Conservation (phyloP, 2,797 vertebrate species). For the Lagodon rhomboides region DNA sequence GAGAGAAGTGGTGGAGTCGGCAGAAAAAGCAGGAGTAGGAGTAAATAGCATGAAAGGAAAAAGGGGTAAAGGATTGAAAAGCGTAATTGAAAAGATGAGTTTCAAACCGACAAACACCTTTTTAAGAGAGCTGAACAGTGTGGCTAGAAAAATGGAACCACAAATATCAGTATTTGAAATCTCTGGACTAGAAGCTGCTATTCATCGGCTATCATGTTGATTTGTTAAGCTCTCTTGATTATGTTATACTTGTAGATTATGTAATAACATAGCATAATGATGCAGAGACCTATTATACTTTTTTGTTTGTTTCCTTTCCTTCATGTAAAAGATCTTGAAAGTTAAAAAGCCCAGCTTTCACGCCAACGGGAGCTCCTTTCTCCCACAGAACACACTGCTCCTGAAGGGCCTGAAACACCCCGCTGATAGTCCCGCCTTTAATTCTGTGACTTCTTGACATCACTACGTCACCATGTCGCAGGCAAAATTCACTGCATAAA, state of each 20-base stretch:
- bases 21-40: slow-evolving; percentile 4
- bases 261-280: not conserved
- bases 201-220: not conserved
- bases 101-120: slow-evolving; percentile 20
- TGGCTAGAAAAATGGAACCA: not conserved
- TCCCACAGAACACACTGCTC: too few species aligned
- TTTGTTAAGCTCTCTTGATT: not conserved
- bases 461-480: too few species aligned
- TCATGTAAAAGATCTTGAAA: too few species aligned
- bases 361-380: too few species aligned
- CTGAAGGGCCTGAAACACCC: too few species aligned
- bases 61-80: not conserved
- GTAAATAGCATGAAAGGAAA: slow-evolving; percentile 10
- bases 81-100: not conserved
- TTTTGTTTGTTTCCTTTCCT: too few species aligned
- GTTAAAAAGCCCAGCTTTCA: too few species aligned
- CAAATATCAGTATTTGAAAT: too few species aligned
- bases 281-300: too few species aligned
- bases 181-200: not conserved
- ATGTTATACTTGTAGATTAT: not conserved
- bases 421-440: too few species aligned
- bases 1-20: not conserved
- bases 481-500: too few species aligned
- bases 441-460: too few species aligned
- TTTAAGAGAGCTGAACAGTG: not conserved